Evolutionary conservation across 2,113 vertebrate species (phyloP).

Genomic region (Mesembrinibis cayennensis): DNA sequence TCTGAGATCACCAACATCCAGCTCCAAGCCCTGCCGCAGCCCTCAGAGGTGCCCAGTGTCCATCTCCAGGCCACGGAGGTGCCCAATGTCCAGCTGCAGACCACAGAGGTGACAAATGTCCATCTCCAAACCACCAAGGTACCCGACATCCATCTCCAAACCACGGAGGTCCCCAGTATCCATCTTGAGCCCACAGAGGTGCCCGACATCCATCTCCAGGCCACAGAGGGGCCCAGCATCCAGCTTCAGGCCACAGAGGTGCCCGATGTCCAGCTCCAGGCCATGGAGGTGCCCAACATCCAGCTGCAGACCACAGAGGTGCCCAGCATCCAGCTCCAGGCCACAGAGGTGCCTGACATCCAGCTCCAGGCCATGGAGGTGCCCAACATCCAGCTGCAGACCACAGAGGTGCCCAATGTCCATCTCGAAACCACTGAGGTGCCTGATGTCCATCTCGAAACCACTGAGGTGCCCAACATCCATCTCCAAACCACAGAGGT

Average conservation of each 20-base stretch:
- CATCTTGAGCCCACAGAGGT: neutral
- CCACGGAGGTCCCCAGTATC: neutral
- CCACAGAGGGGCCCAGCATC: neutral
- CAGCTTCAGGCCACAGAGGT: neutral
- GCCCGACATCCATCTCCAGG: neutral
- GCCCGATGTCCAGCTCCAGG: neutral
- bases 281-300: neutral
- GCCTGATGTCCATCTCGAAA: neutral
- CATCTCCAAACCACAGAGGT: slow-evolving; percentile 49
- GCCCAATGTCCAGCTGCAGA: too few relatives aligned
- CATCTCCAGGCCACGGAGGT: too few relatives aligned
- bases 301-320: slow-evolving; percentile 40
- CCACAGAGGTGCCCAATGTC: neutral
- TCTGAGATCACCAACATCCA: neutral
- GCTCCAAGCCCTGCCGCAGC: neutral
- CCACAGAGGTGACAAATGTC: too few relatives aligned
- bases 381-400: neutral
- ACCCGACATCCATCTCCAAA: neutral
- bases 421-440: neutral
- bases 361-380: neutral
- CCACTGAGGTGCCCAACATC: neutral
- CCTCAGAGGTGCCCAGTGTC: neutral
- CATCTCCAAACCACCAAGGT: neutral
- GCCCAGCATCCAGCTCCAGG: fast-evolving
- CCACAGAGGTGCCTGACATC: neutral